Evolutionary conservation across 2,888 invertebrate species (phyloP), one percentile per base, ranked within the genome.

Genomic region (Gonocerus acuteangulatus): DNA sequence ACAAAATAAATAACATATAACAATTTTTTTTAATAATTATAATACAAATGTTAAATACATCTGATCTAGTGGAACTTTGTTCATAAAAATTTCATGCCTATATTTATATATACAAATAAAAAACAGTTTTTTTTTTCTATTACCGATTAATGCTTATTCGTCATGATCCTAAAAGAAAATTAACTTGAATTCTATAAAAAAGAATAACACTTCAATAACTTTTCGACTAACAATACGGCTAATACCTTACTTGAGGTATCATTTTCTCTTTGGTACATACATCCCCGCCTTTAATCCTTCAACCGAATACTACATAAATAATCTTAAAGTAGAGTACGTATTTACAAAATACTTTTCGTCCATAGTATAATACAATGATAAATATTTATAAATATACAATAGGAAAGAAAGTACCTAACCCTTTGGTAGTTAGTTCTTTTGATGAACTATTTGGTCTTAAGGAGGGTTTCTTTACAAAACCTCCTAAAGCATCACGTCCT

Each of bases 1-100:
- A 65, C 64, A 64, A 60, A 62, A 63, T 63, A 61, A 63, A 63
- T 63, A 61, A 61, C 61, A 57, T 48, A 59, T 60, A 63, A 61
- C 61, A 57, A 61, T 60, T 51, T 62, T 60, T 60, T 60, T 48
- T 42, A 44, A 51, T 34, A 39, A n/a, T 39, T 56, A 57, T 57
- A 57, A 57, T 57, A 57, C 57, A 57, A 54, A 45, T 57, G 34
- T 58, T 58, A 62, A 61, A 42, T 47, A 27, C 18, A 23, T 56
- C 48, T 47, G 48, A 61, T 39, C 57, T 57, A 57, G 45, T 57
- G 57, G 47, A 57, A 57, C 57, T 57, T 57, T 27, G 32, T 44
- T 57, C 47, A 57, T 54, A 54, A 27, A 51, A 47, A 47, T 44
- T 57, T 57, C 57, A 34, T 27, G 57, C 47, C 32, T 57, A 47